Conservation (phyloP, 2,113 vertebrate species). For the Acrocephalus kingi region DNA sequence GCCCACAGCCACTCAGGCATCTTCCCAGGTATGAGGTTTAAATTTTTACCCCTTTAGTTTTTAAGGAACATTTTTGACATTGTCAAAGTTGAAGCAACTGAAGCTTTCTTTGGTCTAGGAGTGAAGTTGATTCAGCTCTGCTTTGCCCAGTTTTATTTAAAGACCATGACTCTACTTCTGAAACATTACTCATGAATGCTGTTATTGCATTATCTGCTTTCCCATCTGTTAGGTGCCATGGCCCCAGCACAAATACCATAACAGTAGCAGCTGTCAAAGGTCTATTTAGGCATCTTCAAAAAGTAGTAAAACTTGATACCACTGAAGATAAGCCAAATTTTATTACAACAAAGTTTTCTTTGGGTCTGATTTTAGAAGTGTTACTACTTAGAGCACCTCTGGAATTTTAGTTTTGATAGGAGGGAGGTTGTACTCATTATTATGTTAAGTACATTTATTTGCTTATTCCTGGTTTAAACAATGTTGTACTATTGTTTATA, state of each 20-base stretch:
- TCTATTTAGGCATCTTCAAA: constrained; percentile 13
- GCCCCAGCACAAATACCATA: constrained; percentile 18
- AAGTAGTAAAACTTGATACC: not conserved
- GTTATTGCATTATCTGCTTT: constrained; percentile 32
- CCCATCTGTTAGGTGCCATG: constrained; percentile 21
- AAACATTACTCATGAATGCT: constrained; percentile 17
- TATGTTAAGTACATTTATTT: not conserved
- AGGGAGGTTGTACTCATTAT: not conserved
- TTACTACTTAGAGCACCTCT: not conserved
- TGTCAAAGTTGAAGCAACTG: not conserved
- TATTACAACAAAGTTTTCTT: not conserved
- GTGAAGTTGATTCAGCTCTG: not conserved
- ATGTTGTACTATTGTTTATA: not conserved
- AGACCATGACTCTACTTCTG: constrained; percentile 10
- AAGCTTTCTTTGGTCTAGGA: not conserved
- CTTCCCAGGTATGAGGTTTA: not conserved
- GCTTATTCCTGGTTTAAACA: not conserved
- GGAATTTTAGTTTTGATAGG: not conserved
- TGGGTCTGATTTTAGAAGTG: not conserved
- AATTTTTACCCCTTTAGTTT: not conserved
- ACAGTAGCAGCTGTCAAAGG: constrained; percentile 32
- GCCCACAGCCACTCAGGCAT: fast-evolving
- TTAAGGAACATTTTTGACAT: not conserved
- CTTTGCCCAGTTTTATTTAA: constrained; percentile 40
- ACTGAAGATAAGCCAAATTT: not conserved